Conservation (phyloP, 2,888 invertebrate genomes). For the Trachelus tabidus region DNA sequence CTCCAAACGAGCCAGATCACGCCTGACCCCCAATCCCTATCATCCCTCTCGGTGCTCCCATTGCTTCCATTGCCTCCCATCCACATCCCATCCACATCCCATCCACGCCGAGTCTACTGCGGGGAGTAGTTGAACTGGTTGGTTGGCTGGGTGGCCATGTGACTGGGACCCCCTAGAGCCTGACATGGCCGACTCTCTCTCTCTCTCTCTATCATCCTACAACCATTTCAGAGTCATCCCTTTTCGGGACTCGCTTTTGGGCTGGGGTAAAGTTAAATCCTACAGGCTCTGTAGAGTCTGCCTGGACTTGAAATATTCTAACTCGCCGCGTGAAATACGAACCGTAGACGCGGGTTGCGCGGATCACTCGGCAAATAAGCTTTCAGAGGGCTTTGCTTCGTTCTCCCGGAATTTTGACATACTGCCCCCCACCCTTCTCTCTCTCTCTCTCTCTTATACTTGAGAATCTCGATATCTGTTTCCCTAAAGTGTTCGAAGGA, state of each 20-base stretch:
- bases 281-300: constrained; percentile 33
- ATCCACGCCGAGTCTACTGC: not conserved
- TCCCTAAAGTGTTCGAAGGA: not conserved
- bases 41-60: not conserved
- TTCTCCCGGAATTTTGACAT: not conserved
- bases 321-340: constrained; percentile 1
- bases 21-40: constrained; percentile 15
- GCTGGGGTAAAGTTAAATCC: constrained; percentile 49
- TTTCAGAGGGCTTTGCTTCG: constrained; percentile 5
- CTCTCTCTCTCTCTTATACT: not conserved
- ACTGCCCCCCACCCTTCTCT: no score
- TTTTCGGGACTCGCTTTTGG: constrained; percentile 25
- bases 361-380: constrained; percentile 26
- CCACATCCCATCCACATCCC: no score
- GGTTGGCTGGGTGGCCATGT: no score
- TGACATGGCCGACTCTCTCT: constrained; percentile 18
- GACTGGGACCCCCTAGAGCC: not conserved
- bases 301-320: constrained; percentile 30
- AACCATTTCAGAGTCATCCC: constrained; percentile 27
- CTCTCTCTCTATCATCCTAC: constrained; percentile 22
- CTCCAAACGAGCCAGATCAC: constrained; percentile 11
- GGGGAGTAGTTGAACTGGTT: no score
- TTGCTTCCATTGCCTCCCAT: constrained; percentile 1
- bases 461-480: not conserved
- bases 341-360: not conserved